Evolutionary conservation across 2,888 invertebrate genomes (phyloP).

Genomic region (Agrilus cyanescens): DNA sequence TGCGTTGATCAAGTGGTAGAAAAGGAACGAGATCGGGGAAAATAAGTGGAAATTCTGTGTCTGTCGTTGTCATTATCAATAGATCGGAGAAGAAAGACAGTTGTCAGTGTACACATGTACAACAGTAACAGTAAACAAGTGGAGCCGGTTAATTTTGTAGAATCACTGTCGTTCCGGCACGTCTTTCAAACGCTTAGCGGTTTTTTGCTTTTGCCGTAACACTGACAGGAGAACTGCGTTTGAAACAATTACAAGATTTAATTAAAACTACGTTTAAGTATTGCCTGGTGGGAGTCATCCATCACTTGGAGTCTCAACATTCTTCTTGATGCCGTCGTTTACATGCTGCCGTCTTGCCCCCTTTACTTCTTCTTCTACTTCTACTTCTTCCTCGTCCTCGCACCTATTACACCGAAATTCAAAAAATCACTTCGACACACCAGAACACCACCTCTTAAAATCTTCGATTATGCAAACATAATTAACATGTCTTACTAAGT

Average conservation of each 20-base stretch:
- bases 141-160: slow-evolving; percentile 31
- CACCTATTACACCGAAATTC: too few species aligned
- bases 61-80: too few species aligned
- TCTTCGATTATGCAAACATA: too few species aligned
- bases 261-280: slow-evolving; percentile 38
- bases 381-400: too few species aligned
- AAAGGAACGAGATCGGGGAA: too few species aligned
- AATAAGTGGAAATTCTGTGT: too few species aligned
- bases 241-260: slow-evolving; percentile 40
- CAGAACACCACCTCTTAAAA: too few species aligned
- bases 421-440: too few species aligned
- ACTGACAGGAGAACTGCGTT: slow-evolving; percentile 31
- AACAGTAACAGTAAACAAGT: neutral
- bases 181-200: slow-evolving; percentile 34
- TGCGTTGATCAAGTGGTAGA: too few species aligned
- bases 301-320: slow-evolving; percentile 33
- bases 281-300: slow-evolving; percentile 36
- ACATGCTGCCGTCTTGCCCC: slow-evolving; percentile 24
- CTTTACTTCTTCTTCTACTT: too few species aligned
- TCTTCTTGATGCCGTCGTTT: slow-evolving; percentile 31
- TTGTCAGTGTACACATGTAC: neutral
- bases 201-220: slow-evolving; percentile 31
- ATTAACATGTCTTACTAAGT: too few species aligned
- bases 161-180: slow-evolving; percentile 36
- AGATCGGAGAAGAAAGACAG: neutral